Base-by-base conservation (phyloP, 2,113 vertebrate species). In the Morone chrysops region DNA sequence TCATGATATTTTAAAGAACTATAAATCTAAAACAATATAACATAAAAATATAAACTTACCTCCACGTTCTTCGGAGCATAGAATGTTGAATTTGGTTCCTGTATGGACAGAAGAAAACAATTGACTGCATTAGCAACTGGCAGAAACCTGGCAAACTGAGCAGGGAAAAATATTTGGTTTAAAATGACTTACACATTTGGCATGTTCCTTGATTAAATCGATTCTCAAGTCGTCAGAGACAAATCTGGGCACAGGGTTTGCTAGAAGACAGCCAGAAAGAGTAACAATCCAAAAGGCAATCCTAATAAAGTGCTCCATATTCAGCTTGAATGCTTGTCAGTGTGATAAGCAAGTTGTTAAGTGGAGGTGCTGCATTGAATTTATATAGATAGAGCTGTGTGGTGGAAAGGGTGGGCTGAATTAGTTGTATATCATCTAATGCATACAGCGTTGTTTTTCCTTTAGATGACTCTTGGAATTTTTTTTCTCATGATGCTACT, bases 401-500 rank as follows among this genome's bases (percentile, higher is more conserved):
- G 93, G 83, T 96, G 94, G 92, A 96, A 96, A 96, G 83, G 90
- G 92, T 92, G 93, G 90, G 93, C 74, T 83, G 31, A 59, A 90
- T 91, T 90, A 83, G 91, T 92, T 94, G 90, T 93, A 90, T 96
- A 96, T 96, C 94, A 95, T 93, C 94, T 92, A 94, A 91, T 95
- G 90, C 94, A 93, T 93, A 93, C 93, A 94, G 92, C 95, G 93
- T 86, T 94, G 94, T 96, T 97, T 96, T 96, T 95, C 96, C 96
- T 92, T 92, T 94, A 95, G 96, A 96, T 97, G 97, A 98, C 96
- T 97, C 89, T 97, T 95, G 96, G 97, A 97, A 97, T 98, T 98
- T 97, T 90, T 96, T 73, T 92, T 81, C 89, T 86, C 31, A 80
- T 41, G 41, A 4, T 83, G 62, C 75, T 86, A 25, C 81, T 78